Evolutionary conservation across 1,140 invertebrate species (phyloP), one percentile per base, ranked within the genome.

Genomic region (Luehdorfia chinensis): DNA sequence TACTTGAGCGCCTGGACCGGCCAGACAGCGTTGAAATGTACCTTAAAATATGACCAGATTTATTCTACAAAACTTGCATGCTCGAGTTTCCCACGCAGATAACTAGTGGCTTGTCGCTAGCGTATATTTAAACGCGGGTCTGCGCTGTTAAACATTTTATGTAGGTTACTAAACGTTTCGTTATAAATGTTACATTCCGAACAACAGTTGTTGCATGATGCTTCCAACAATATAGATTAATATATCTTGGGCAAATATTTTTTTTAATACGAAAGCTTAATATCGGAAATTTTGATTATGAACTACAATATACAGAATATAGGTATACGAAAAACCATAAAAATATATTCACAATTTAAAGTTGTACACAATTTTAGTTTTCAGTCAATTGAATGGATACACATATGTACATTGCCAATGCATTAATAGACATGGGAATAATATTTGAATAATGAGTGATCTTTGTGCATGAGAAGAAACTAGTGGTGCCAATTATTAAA

Each of bases 41-140:
- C 75, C 68, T 54, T 81, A 67, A 81, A 80, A 84, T 81, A 81
- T 74, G 55, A 66, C 59, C 45, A 46, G 55, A 41, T 63, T 47
- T 59, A 58, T 57, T 60, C 50, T 57, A 59, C 56, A 50, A 54
- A 48, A 25, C 25, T 47, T 49, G 52, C 43, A 43, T 48, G 60
- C 51, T 50, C 60, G 55, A 74, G 65, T 73, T 75, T 84, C 80
- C 80, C 80, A 81, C 80, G 80, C 63, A 52, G 57, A 52, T 60
- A 63, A 56, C 58, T 43, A 50, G 47, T 33, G 58, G 61, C 50
- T 47, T 47, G 47, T 55, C 45, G 48, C 54, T 61, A 51, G 56
- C 55, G 51, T 66, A 57, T 55, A 63, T 55, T 63, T 43, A 43
- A 43, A 16, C 39, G 23, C 39, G 16, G 39, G 25, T 27, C 25